Evolutionary conservation across 92 coral and sea anemone genomes (phyloP), one percentile per base, ranked within the genome.

Genomic region (Ricordea florida): DNA sequence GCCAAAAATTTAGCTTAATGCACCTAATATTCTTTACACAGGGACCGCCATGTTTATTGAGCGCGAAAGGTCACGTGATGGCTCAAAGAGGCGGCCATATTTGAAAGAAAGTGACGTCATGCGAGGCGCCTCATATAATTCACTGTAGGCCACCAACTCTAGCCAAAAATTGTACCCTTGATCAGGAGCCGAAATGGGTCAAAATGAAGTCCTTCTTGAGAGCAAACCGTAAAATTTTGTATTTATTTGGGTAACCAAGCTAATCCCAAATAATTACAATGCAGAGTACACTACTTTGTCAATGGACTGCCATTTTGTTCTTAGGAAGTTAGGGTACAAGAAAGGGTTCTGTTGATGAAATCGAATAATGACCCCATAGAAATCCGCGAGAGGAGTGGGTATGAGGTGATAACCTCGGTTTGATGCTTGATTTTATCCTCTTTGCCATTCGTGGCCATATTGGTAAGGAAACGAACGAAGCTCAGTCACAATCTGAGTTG

Each of bases 371-470:
- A 26, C 38, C 37, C 37, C 64, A 57, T 43, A 56, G 6, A 58
- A 51, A 52, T 21, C 42, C 57, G 70, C 25, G 51, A 38, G 84
- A 41, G 59, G 83, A 21, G 66, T 83, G 84, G 79, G 61, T 26
- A 44, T 84, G 10, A 83, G 74, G 4, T 15, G 36, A 76, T 41
- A 76, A 52, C 74, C 89, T 83, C 89, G 89, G 42, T 83, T 40
- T 51, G 66, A 69, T 22, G 74, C 0, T 7, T 0, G 21, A 28
- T 46, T 74, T 69, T 70, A 28, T 79, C 51, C 97, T 87, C 90
- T 87, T 91, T 83, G 81, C 78, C 88, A 66, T 72, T 83, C 88
- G 97, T 83, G 97, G 97, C 97, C 97, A 91, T 91, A 91, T 87
- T 91, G 97, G 97, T 91, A 81, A 87, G 97, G 34, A 79, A 11